Evolutionary conservation across 1,140 invertebrate genomes (phyloP), one percentile per base, ranked within the genome.

Genomic region (Solenopsis fugax): DNA sequence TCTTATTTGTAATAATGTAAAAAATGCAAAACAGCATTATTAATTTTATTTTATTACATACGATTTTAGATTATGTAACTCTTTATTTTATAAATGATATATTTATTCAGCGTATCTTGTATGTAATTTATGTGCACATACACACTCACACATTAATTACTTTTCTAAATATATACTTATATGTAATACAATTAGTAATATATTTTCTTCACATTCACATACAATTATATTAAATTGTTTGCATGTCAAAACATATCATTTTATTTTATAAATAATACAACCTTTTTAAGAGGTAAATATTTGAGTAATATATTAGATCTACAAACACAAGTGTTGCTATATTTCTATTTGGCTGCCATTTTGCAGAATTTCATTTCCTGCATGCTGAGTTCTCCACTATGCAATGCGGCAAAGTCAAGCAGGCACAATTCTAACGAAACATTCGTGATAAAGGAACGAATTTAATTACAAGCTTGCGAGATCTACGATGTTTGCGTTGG

Each of bases 311-410:
- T 75, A 84, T 75, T 73, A 84, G 45, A 62, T 48, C 18, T 12
- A 24, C 4, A 34, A 62, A 75, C 29, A 16, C 37, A 24, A n/a
- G 24, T 48, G 21, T 73, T 37, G 9, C 18, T 18, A 12, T 60
- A n/a, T 84, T 75, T 75, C 54, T 60, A 75, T 84, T n/a, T 62
- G 45, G 50, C 41, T 41, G 67, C 13, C 45, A 54, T 60, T 84
- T 84, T 75, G 69, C 45, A 84, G 54, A 84, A 84, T 84, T 84
- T 75, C 80, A 84, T 84, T 84, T 84, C n/a, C 80, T 75, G 21
- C 69, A 18, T 24, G 69, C 21, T 84, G 41, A 84, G 37, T 84
- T 84, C 56, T 73, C 69, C 41, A 45, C 41, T 41, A 34, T 82
- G 18, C 52, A 48, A 62, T 29, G 18, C 54, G 41, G 67, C 72